These are phyloP conservation scores for Malurus elegans DNA, from an alignment of 2,113 vertebrate genomes.

Conservation along the genomic window DNA sequence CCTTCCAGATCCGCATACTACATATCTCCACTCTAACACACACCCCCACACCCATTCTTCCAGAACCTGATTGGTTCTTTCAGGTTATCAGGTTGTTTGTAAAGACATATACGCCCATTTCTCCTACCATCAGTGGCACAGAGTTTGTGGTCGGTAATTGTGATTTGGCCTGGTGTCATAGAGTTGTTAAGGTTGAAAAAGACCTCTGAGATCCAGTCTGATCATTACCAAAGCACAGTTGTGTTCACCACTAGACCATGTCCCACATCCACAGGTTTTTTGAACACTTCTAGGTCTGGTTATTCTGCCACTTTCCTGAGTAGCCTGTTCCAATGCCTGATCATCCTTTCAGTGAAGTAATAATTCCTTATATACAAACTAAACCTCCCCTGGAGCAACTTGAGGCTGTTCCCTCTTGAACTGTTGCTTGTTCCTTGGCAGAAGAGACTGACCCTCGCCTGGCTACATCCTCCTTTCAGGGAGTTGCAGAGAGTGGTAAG, in stretches of 20 bases:
- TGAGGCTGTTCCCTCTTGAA: not conserved
- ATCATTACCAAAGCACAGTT: rapidly evolving
- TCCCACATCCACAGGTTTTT: not conserved
- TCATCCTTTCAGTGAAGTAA: not conserved
- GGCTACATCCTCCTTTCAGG: not conserved
- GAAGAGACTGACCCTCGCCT: not conserved
- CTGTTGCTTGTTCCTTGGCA: not conserved
- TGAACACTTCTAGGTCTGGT: not conserved
- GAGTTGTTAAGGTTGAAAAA: not conserved
- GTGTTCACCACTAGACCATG: not conserved
- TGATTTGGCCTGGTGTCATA: not conserved
- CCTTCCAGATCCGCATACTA: rapidly evolving
- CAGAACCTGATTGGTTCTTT: not conserved
- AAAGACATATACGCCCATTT: not conserved
- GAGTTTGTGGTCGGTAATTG: not conserved
- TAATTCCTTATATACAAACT: not conserved
- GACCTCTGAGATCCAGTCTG: not conserved
- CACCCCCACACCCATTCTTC: not conserved
- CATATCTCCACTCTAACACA: not conserved
- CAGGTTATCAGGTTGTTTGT: rapidly evolving
- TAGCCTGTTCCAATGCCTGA: not conserved
- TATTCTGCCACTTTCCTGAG: not conserved
- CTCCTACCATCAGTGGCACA: rapidly evolving
- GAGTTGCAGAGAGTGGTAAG: rapidly evolving
- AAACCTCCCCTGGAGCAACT: not conserved